Evolutionary conservation across 2,113 vertebrate species (phyloP), one percentile per base, ranked within the genome.

Genomic region (Corydoras maculifer): DNA sequence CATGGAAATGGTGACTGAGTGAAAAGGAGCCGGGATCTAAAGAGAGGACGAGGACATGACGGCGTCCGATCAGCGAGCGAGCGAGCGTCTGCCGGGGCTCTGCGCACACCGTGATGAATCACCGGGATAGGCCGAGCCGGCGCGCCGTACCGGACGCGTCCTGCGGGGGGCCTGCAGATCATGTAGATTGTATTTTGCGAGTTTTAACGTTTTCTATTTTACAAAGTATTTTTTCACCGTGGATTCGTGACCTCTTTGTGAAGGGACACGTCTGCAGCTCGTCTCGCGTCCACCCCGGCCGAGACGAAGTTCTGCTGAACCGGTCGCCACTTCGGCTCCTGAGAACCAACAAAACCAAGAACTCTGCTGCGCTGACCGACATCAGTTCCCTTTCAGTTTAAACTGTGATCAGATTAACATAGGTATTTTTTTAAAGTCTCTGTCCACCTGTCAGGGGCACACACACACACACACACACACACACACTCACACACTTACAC

Each of bases 101-200:
- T 43, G 35, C 74, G 81, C 84, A 85, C 88, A 87, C 89, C 90
- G 87, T 89, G 88, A 91, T 95, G 94, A 97, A 91, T 95, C 95
- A 95, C 94, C 94, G 79, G 76, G 75, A 76, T 64, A 85, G 75
- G 79, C 82, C 82, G 80, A 77, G 75, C 51, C 58, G 62, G 65
- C 84, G 77, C 80, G 82, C 82, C 86, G 86, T 89, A 89, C 88
- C 88, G 86, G 87, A 87, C 82, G 75, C 73, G 79, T 80, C 83
- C 77, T 78, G 72, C 63, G 71, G 84, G 82, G 86, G 78, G 81
- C 83, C 82, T 84, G 84, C 83, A 80, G 81, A 86, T 88, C 76
- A 80, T 81, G 73, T 84, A 86, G 75, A 85, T 78, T 77, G 76
- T 76, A 80, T 81, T 68, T 84, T 76, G 66, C 8, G 49, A n/a